Evolutionary conservation across 1,140 invertebrate species (phyloP).

Genomic region (Bradysia coprophila): DNA sequence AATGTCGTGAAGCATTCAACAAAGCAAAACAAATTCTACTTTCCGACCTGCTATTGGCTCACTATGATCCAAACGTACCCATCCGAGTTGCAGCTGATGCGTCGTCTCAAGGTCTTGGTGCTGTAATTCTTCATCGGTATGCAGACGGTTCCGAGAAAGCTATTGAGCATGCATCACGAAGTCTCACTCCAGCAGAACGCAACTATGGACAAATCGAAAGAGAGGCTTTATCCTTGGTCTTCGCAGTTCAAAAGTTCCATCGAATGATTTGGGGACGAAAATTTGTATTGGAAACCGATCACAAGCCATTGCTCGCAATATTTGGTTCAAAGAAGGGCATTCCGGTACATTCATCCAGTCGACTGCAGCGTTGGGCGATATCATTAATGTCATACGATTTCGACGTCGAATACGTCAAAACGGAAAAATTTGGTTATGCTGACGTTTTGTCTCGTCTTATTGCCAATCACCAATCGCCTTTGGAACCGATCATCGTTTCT

Average conservation of each 20-base stretch:
- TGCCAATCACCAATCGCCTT: background rate
- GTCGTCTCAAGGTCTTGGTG: constrained; percentile 21
- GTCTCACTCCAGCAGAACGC: constrained; percentile 24
- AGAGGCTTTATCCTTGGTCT: constrained; percentile 29
- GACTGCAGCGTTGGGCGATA: constrained; percentile 3
- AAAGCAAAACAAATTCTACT: constrained; percentile 12
- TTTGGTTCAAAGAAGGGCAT: constrained; percentile 14
- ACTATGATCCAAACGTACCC: constrained; percentile 25
- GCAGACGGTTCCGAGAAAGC: constrained; percentile 25
- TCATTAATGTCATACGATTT: constrained; percentile 1
- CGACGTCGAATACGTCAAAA: background rate
- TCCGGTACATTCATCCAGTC: constrained; percentile 3
- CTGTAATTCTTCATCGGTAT: constrained; percentile 25
- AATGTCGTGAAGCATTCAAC: constrained; percentile 10
- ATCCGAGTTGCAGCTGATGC: constrained; percentile 27
- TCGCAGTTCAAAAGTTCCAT: constrained; percentile 28
- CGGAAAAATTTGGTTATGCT: background rate
- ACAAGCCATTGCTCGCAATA: constrained; percentile 25
- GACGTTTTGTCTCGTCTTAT: constrained; percentile 3
- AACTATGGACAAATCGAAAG: constrained; percentile 33
- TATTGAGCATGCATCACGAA: constrained; percentile 27
- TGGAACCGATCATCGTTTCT: no score
- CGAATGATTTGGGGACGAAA: constrained; percentile 27
- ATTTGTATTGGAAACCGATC: constrained; percentile 27
- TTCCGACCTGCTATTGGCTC: constrained; percentile 15